phyloP scores from a whole-genome alignment of 2,113 vertebrate species.

The Onychorhynchus coronatus region DNA sequence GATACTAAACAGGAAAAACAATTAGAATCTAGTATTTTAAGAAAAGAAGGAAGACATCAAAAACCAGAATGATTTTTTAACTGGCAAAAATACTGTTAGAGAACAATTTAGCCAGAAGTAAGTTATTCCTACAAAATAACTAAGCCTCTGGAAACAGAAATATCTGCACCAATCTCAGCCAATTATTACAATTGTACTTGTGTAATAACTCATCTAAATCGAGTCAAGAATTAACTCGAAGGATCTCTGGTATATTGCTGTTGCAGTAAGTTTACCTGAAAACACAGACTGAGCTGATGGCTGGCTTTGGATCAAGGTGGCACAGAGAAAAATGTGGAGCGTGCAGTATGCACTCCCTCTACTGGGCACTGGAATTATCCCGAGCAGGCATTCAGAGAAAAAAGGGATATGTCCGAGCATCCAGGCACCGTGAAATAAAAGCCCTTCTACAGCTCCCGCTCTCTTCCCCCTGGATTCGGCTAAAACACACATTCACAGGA shows the following conservation, averaged over 20 bases:
- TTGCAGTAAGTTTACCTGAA: background rate
- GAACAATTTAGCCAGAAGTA: background rate
- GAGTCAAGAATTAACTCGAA: background rate
- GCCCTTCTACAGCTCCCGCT: background rate
- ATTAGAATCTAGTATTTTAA: background rate
- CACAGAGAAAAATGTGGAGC: background rate
- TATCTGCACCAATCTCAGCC: background rate
- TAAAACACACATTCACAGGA: background rate
- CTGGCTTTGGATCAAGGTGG: background rate
- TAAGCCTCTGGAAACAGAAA: background rate
- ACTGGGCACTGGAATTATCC: conserved; percentile 29
- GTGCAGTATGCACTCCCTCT: conserved; percentile 65
- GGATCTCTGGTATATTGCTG: background rate
- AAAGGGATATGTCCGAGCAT: fast-evolving
- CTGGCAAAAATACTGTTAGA: background rate
- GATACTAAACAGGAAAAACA: background rate
- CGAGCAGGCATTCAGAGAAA: background rate
- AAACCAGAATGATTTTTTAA: background rate
- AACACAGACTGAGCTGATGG: background rate
- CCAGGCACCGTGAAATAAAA: background rate
- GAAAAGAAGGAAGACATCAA: background rate
- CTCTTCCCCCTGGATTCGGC: background rate
- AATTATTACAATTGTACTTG: background rate
- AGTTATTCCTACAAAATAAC: background rate
- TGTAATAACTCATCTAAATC: background rate